Percentiles rank a stretch among this genome's conserved stretches.
phyloP scores from a whole-genome alignment of 2,888 invertebrate genomes.

The Mesorhabditis sp. region DNA sequence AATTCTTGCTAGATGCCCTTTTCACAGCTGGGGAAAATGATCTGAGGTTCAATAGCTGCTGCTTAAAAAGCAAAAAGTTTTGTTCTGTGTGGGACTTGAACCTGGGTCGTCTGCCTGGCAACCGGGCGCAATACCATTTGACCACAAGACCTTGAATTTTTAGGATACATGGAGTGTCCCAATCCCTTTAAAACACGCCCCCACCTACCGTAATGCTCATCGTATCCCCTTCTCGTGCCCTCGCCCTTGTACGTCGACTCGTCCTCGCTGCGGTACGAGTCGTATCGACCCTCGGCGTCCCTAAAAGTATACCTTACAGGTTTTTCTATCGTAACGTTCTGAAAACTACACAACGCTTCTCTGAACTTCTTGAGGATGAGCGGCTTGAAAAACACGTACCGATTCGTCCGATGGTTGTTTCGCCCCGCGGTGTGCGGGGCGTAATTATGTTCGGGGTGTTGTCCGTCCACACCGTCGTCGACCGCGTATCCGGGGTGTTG shows the following conservation, averaged over 20 bases:
- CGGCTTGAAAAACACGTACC: constrained; percentile 3
- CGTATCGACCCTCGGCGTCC: constrained; percentile 13
- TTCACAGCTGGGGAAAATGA: too few species aligned
- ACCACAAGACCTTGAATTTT: too few species aligned
- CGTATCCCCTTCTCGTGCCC: constrained; percentile 11
- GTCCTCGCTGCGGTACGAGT: constrained; percentile 17
- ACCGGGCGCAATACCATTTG: too few species aligned
- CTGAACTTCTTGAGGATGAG: background rate
- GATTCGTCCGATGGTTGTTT: background rate
- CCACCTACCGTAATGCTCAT: constrained; percentile 10
- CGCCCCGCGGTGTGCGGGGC: background rate
- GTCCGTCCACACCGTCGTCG: background rate
- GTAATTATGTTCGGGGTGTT: constrained; percentile 14
- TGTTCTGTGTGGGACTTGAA: too few species aligned
- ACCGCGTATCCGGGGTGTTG: background rate
- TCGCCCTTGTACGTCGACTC: constrained; percentile 13
- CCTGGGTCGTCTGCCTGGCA: too few species aligned
- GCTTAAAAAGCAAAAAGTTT: too few species aligned
- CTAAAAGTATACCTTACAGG: background rate
- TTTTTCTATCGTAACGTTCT: too few species aligned
- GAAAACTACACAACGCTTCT: too few species aligned
- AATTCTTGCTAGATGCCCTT: too few species aligned
- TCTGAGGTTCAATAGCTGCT: too few species aligned
- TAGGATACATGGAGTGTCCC: too few species aligned
- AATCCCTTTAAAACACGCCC: background rate